Evolutionary conservation across 2,113 vertebrate genomes (phyloP).

Genomic region (Vicugna pacos): DNA sequence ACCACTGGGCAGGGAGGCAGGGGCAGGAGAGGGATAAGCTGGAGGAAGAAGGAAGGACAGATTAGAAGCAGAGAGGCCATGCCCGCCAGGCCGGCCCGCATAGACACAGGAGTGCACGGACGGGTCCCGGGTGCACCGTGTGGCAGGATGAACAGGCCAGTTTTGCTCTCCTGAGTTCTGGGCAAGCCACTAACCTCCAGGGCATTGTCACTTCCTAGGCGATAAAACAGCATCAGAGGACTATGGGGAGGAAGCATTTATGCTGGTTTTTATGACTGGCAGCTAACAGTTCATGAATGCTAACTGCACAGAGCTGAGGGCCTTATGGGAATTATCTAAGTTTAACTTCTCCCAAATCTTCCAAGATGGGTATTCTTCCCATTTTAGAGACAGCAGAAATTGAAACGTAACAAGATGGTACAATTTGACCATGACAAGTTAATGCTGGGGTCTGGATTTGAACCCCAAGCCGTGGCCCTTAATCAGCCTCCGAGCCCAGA

Average conservation of each 20-base stretch:
- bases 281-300: neutral
- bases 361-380: neutral
- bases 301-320: neutral
- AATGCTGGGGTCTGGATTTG: neutral
- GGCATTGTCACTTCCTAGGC: neutral
- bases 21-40: no score
- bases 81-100: neutral
- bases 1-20: neutral
- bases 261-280: neutral
- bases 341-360: neutral
- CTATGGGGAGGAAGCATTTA: accelerated
- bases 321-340: accelerated
- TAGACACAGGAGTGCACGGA: no score
- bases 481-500: neutral
- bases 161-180: neutral
- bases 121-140: accelerated
- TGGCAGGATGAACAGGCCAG: accelerated
- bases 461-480: neutral
- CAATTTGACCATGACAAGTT: neutral
- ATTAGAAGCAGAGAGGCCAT: neutral
- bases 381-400: neutral
- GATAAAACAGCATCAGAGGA: neutral
- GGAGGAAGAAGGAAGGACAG: neutral
- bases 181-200: neutral
- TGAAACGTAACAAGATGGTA: accelerated